A percentile compares a stretch with the other conserved stretches of the same genome.
These are phyloP conservation scores for Stenoptilia bipunctidactyla DNA, from an alignment of 2,888 invertebrate genomes.

Conservation along the genomic window DNA sequence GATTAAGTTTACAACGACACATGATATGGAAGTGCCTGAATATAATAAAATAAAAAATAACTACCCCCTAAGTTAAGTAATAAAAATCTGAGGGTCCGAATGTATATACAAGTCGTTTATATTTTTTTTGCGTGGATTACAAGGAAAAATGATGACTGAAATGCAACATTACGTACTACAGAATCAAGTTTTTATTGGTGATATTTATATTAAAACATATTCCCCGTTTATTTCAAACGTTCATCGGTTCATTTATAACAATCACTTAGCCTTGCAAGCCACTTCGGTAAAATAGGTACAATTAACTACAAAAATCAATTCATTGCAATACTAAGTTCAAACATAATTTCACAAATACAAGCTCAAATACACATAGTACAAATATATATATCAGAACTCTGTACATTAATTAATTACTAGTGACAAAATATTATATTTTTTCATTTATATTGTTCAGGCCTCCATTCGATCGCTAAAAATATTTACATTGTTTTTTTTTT, in stretches of 20 bases:
- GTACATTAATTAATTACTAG: slow-evolving; percentile 38
- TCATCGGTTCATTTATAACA: too few species aligned
- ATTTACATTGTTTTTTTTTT: slow-evolving; percentile 13
- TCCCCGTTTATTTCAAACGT: too few species aligned
- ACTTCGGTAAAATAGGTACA: slow-evolving; percentile 14
- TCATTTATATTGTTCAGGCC: slow-evolving; percentile 53
- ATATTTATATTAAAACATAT: too few species aligned
- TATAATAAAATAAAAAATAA: slow-evolving; percentile 16
- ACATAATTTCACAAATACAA: slow-evolving; percentile 48
- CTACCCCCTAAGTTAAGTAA: too few species aligned
- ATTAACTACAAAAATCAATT: slow-evolving; percentile 32
- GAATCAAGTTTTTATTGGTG: too few species aligned
- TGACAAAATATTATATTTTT: slow-evolving; percentile 39
- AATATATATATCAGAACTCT: slow-evolving; percentile 42
- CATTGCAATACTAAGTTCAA: slow-evolving; percentile 33
- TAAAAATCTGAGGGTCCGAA: too few species aligned
- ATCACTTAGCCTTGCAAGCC: too few species aligned
- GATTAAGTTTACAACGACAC: slow-evolving; percentile 25
- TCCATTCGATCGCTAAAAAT: slow-evolving; percentile 41
- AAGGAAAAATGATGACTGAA: too few species aligned
- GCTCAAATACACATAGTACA: slow-evolving; percentile 41
- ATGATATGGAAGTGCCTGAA: slow-evolving; percentile 34
- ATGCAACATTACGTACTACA: too few species aligned
- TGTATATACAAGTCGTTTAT: too few species aligned
- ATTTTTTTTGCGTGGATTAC: too few species aligned